Base-by-base conservation (phyloP, 2,113 vertebrate genomes). In the Ophthalmolycus amberensis region DNA sequence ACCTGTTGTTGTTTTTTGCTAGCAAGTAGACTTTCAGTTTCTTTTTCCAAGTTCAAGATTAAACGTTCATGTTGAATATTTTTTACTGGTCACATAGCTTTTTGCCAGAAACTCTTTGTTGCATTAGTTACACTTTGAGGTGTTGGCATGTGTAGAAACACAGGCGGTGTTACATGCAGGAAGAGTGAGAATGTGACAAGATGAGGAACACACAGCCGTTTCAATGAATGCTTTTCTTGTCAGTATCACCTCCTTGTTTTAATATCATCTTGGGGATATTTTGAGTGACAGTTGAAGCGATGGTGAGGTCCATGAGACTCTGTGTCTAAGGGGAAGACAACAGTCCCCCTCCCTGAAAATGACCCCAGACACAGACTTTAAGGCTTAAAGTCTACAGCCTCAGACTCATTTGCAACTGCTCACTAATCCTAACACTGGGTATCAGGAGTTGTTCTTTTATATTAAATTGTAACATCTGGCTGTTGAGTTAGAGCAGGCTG, bases 361-460 rank as follows among this genome's bases (percentile, higher is more conserved):
- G 25, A 25, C 25, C 25, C 25, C 25, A 25, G 25, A 25, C 25
- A 25, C 25, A 25, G 25, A 25, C 25, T 25, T 25, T 25, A 25
- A 25, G 25, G 25, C 25, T 25, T 44, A 6, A 44, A 67, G 37
- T 22, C 56, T 32, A 38, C 15, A 59, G 22, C 3, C 40, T 77
- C 16, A 37, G 34, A 22, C 8, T 58, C n/a, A 12, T 79, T n/a
- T 29, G 15, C 44, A 52, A 42, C n/a, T 27, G 95, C 96, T 85
- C 85, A 91, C 96, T 96, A 93, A 94, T 71, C 29, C 42, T 75
- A 83, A 70, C 38, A 80, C 52, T 75, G 52, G 44, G 63, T 5
- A 44, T 0, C 22, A n/a, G 37, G 9, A 83, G 50, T 42, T 38
- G 5, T 12, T 38, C 9, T 7, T 77, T 72, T 70, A 38, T 27